Evolutionary conservation across 2,113 vertebrate species (phyloP).

Genomic region (Oophaga pumilio): DNA sequence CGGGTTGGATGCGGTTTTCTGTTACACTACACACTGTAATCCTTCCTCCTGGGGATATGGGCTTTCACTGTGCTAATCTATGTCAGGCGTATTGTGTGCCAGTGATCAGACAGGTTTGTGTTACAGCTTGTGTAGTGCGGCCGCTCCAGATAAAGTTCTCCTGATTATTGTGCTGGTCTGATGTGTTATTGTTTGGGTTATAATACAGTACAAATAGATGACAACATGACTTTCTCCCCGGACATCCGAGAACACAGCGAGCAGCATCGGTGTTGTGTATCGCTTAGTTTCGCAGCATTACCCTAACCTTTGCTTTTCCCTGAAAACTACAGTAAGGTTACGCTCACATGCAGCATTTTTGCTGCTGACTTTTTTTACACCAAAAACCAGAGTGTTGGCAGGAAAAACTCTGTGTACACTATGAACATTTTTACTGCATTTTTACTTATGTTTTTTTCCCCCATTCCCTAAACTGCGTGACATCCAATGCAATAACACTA

Average conservation of each 20-base stretch:
- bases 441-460: too few species aligned
- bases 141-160: background rate
- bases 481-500: too few species aligned
- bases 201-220: background rate
- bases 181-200: constrained; percentile 12
- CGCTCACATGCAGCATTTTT: too few species aligned
- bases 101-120: background rate
- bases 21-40: background rate
- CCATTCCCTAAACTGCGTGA: too few species aligned
- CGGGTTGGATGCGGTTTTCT: background rate
- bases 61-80: background rate
- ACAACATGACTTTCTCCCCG: background rate
- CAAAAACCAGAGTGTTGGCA: too few species aligned
- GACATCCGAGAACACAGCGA: background rate
- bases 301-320: background rate
- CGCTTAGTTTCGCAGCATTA: background rate
- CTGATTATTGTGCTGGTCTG: background rate
- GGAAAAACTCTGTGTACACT: too few species aligned
- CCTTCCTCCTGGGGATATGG: background rate
- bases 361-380: too few species aligned
- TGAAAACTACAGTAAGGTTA: background rate
- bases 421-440: too few species aligned
- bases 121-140: background rate
- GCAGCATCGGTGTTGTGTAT: background rate
- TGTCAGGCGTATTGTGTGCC: constrained; percentile 8